Evolutionary conservation across 1,140 invertebrate species (phyloP), one percentile per base, ranked within the genome.

Genomic region (Euschistus heros): DNA sequence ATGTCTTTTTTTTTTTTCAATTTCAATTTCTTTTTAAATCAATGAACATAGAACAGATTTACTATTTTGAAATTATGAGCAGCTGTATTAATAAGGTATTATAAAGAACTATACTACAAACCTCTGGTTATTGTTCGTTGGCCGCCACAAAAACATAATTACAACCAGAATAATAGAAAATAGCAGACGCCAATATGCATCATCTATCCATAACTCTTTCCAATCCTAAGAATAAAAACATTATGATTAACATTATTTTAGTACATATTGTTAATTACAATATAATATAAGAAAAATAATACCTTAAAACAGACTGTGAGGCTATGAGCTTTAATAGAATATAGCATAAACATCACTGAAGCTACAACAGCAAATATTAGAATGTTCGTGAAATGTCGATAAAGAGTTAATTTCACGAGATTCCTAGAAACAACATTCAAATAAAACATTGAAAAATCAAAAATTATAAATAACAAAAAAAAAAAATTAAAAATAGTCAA

Each of bases 71-170:
- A n/a, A n/a, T n/a, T n/a, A n/a, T n/a, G n/a, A n/a, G n/a, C n/a
- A n/a, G n/a, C n/a, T n/a, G n/a, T n/a, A n/a, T n/a, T n/a, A 44
- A 10, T 44, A 10, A 44, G 17, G 42, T 44, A 7, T 10, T 22
- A 59, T 8, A 2, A 22, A 64, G 52, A 66, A 60, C 27, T 62
- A 69, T 63, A 27, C 26, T 60, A 33, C 52, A 37, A 42, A 75
- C 72, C 91, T 82, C 77, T 96, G 93, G 77, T 96, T 96, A 74
- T 96, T 97, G 73, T 91, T 91, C 3, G 91, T 92, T 5, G 94
- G 94, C 68, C 93, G 77, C 92, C 92, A 97, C 37, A 97, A 80
- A 67, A 97, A 83, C 89, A 96, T 96, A 68, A 97, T 96, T 15
- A 92, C 89, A 44, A 92, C 75, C 22, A 97, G 78, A 64, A 97